These are phyloP conservation scores for Lamprologus ornatipinnis DNA, from an alignment of 2,113 vertebrate species.

Conservation along the genomic window DNA sequence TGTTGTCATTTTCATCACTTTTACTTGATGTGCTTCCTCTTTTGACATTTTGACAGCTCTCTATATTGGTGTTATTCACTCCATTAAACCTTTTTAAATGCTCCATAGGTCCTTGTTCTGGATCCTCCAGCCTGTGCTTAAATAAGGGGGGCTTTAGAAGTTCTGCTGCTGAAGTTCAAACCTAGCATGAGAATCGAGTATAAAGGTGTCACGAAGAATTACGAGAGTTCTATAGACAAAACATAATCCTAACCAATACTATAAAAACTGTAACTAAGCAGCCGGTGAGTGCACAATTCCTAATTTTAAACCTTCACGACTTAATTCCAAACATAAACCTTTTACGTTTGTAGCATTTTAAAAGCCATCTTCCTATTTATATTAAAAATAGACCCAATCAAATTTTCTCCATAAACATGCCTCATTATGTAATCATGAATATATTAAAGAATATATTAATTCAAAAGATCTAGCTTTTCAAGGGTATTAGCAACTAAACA, in stretches of 20 bases:
- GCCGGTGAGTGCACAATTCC: accelerated
- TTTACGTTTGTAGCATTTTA: not conserved
- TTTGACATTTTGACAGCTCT: not conserved
- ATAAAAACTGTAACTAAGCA: not conserved
- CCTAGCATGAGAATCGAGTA: not conserved
- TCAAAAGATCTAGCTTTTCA: not conserved
- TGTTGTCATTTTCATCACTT: not conserved
- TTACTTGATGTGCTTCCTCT: not conserved
- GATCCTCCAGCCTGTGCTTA: not conserved
- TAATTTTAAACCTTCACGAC: not conserved
- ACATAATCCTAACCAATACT: too few species aligned
- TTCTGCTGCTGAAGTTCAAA: not conserved
- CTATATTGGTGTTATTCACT: not conserved
- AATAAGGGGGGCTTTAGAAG: not conserved
- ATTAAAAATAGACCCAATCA: not conserved
- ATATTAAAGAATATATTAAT: not conserved
- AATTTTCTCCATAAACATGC: not conserved
- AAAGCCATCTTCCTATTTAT: not conserved
- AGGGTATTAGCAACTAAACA: not conserved
- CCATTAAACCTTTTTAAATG: not conserved
- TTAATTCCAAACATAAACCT: not conserved
- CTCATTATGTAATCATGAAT: not conserved
- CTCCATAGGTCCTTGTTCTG: not conserved
- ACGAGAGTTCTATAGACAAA: not conserved
- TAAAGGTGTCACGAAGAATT: not conserved